These are phyloP conservation scores for Thryonomys swinderianus DNA, from an alignment of 2,113 vertebrate species.

Conservation along the genomic window DNA sequence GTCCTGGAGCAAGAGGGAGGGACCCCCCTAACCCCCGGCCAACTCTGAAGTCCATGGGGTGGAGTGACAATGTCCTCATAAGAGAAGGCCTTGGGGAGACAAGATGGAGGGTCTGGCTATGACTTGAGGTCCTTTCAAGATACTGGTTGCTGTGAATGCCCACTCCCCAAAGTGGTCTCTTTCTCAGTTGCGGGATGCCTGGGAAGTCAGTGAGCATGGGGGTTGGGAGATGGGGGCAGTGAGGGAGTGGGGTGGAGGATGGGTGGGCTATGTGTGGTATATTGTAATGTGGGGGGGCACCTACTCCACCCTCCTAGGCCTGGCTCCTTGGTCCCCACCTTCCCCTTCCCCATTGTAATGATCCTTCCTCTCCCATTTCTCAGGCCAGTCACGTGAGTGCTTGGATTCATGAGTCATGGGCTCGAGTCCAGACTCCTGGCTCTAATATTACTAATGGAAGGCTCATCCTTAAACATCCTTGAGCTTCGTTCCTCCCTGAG, in stretches of 20 bases:
- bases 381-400: no score
- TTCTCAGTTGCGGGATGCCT: not conserved
- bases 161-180: not conserved
- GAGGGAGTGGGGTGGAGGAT: no score
- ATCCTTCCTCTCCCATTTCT: not conserved
- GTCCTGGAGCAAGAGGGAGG: not conserved
- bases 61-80: not conserved
- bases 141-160: not conserved
- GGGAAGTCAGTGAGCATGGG: not conserved
- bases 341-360: not conserved
- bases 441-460: not conserved
- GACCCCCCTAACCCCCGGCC: not conserved
- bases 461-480: not conserved
- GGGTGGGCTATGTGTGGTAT: no score
- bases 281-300: no score
- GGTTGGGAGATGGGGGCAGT: not conserved
- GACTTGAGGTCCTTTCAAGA: not conserved
- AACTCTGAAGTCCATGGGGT: no score
- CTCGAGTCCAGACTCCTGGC: not conserved
- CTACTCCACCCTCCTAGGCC: not conserved
- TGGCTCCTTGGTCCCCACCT: not conserved
- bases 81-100: not conserved
- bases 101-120: not conserved
- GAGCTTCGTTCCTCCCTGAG: not conserved
- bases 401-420: not conserved